Evolutionary conservation across 1,140 invertebrate genomes (phyloP).

Genomic region (Drosophila dunni): DNA sequence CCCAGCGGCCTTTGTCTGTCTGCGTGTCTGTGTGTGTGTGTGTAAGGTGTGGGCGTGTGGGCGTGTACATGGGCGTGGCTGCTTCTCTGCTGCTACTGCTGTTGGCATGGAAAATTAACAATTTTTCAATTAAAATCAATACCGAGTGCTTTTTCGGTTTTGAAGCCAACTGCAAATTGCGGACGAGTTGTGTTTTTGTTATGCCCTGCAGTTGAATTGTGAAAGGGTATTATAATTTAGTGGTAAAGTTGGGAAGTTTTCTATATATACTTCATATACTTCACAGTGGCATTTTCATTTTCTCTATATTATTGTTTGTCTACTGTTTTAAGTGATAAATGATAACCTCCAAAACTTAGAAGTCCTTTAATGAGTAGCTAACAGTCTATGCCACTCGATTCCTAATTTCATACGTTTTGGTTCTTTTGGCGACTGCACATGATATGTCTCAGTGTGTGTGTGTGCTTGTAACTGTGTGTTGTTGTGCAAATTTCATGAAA

Average conservation of each 20-base stretch:
- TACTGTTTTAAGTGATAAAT: no score
- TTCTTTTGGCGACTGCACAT: conserved; percentile 31
- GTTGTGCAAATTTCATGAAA: conserved; percentile 72
- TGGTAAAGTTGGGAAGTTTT: no score
- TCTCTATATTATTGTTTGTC: no score
- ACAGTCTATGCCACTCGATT: no score
- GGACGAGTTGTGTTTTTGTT: conserved; percentile 21
- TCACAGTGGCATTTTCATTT: no score
- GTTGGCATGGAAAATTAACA: conserved; percentile 83
- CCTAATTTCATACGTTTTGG: not conserved
- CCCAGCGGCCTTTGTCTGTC: conserved; percentile 4
- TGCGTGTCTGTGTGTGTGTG: not conserved
- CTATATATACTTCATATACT: no score
- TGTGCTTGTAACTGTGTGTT: conserved; percentile 39
- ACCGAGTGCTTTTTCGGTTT: conserved; percentile 68
- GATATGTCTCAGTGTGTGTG: conserved; percentile 22
- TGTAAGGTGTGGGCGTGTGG: conserved; percentile 35
- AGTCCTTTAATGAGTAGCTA: no score
- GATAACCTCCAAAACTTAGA: no score
- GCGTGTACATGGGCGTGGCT: conserved; percentile 65
- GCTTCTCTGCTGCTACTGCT: conserved; percentile 53
- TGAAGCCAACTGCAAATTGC: conserved; percentile 19
- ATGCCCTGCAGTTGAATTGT: no score
- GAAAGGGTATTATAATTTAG: no score
- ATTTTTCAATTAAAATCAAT: conserved; percentile 84